Evolutionary conservation across 2,797 vertebrate species (phyloP).

Genomic region (Myotis planiceps): DNA sequence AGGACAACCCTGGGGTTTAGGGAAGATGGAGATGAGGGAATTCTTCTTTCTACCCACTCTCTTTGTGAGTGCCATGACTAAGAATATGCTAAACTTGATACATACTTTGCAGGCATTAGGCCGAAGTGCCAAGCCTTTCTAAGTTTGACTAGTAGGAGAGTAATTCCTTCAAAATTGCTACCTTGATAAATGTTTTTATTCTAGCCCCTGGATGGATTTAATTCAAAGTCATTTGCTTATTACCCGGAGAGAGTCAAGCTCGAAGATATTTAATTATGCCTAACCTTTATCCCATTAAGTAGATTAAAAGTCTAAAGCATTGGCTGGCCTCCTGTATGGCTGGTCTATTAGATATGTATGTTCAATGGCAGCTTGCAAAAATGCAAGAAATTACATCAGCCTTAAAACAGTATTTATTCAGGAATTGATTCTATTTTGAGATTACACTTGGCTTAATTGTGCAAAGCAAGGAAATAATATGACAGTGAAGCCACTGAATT

Average conservation of each 20-base stretch:
- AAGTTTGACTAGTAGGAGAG: constrained; percentile 42
- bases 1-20: background rate
- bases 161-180: constrained; percentile 65
- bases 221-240: constrained; percentile 74
- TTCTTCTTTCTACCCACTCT: background rate
- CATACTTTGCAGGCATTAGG: constrained; percentile 17
- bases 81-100: background rate
- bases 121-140: constrained; percentile 21
- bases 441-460: constrained; percentile 83
- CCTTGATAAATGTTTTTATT: constrained; percentile 67
- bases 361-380: constrained; percentile 81
- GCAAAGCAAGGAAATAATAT: constrained; percentile 73
- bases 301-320: constrained; percentile 83
- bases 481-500: constrained; percentile 74
- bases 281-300: constrained; percentile 82
- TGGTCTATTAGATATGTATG: constrained; percentile 76
- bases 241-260: constrained; percentile 74
- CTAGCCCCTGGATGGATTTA: constrained; percentile 51
- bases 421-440: constrained; percentile 85
- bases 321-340: constrained; percentile 64
- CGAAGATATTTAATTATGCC: constrained; percentile 85
- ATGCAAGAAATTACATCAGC: constrained; percentile 76
- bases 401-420: constrained; percentile 82
- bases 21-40: background rate
- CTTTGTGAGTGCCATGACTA: background rate